These are phyloP conservation scores for Pachyseris speciosa DNA, from an alignment of 64 coral and sea anemone genomes.

Conservation along the genomic window DNA sequence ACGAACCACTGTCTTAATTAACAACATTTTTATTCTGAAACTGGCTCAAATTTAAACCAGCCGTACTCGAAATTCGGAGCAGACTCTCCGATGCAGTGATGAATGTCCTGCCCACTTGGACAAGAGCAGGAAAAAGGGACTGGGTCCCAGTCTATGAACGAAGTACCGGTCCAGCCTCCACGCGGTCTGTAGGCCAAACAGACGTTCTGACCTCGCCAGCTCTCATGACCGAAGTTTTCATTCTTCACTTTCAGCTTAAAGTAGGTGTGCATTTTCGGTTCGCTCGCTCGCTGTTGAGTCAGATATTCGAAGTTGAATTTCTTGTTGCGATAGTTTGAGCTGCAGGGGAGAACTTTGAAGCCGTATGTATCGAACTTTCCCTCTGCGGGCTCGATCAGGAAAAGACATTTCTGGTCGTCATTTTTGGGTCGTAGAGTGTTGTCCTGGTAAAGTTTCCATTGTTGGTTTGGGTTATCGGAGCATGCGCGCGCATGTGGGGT, in stretches of 20 bases:
- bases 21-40: too few species aligned
- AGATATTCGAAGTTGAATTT: conserved; percentile 2
- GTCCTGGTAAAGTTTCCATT: neutral
- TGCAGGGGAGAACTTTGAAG: conserved; percentile 16
- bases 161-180: neutral
- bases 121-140: neutral
- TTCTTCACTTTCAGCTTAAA: conserved; percentile 1
- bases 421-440: conserved; percentile 1
- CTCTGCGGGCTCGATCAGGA: neutral
- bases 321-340: neutral
- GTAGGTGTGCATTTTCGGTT: neutral
- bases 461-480: neutral
- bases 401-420: neutral
- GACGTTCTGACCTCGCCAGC: neutral
- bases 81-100: neutral
- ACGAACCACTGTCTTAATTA: too few species aligned
- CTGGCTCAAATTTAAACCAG: conserved; percentile 38
- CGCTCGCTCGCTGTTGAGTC: neutral
- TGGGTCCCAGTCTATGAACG: neutral
- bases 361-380: neutral
- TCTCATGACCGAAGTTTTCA: neutral
- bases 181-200: neutral
- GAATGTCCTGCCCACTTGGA: neutral
- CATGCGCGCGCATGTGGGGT: neutral
- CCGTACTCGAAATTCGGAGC: neutral